Evolutionary conservation across 2,113 vertebrate species (phyloP), one percentile per base, ranked within the genome.

Genomic region (Eonycteris spelaea): DNA sequence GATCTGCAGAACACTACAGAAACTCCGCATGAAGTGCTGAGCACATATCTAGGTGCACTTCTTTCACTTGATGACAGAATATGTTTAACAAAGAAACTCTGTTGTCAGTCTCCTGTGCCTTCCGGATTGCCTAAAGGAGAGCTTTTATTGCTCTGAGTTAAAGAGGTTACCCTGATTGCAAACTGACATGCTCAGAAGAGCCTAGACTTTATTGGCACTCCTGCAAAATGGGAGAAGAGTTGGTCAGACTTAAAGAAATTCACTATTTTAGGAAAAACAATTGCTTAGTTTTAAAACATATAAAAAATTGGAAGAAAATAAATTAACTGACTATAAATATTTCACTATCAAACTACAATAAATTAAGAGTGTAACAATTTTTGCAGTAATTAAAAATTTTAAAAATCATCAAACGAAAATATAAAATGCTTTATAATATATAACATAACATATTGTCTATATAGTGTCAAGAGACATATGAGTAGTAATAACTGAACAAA

Each of bases 241-340:
- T 8, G 12, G 87, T 96, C 33, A 95, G 38, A 80, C 24, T 79
- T 92, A 94, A 33, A 38, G 8, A 96, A 90, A 91, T 92, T 48
- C 2, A 63, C 22, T 89, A 48, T 45, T 53, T 93, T 92, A 95
- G 92, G 40, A 97, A 89, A 97, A 94, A 16, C 83, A 88, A 16
- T 43, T 84, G 7, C 82, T 96, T 30, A 90, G n/a, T 53, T 82
- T 94, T 97, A 92, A 97, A 83, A 61, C 68, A 5, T 30, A 33
- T 30, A 53, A 63, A 55, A 57, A 59, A 26, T 11, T n/a, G 21
- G 11, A 96, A 63, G 26, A 84, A 96, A 97, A 94, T 87, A 40
- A 82, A 92, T 90, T 38, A 93, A 22, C 16, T 12, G 21, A 75
- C 33, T 77, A 90, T 3, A 88, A 96, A 97, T 88, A 38, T 71